Evolutionary conservation across 2,888 invertebrate genomes (phyloP), one percentile per base, ranked within the genome.

Genomic region (Cephus sareptanus): DNA sequence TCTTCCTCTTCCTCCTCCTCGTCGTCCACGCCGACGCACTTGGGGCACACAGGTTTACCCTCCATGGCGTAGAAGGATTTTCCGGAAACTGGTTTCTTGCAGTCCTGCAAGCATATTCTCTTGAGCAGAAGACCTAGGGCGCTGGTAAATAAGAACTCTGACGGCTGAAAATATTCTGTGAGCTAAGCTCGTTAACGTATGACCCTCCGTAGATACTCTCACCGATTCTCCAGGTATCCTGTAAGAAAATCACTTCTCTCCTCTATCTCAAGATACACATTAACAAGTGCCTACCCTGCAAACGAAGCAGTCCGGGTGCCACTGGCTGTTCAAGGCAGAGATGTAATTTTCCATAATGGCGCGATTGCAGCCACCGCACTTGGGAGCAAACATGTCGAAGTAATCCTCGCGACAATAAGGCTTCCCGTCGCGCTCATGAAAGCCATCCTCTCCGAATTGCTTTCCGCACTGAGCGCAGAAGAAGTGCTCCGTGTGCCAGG

Each of bases 401-500:
- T 98, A 99, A 91, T 99, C 99, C 82, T 96, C 96, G 87, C 97
- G 95, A 92, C 99, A 99, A 91, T 98, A 99, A 0, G 99, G 98
- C 91, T 98, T 97, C 80, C 98, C 98, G 87, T 98, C 97, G 86
- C 96, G 94, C 92, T 99, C 99, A 93, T 99, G 99, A 94, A 99
- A 99, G 69, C 99, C 99, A 82, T 98, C 98, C 87, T 99, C 98
- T 15, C 98, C 99, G 90, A 99, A 98, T 91, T 97, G 97, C 90
- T 97, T 97, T 73, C 98, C 98, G 92, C 99, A 99, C 90, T 98
- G 98, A 82, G 98, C 97, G 93, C 99, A 99, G 94, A 98, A 97
- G 94, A 99, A 99, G 93, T 99, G 99, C 92, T 99, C 99, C 88
- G 98, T 98, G 92, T 99, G 99, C 98, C 98, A 99, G 84, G 98